A percentile compares a stretch with the other conserved stretches of the same genome.
These are phyloP conservation scores for Pristionchus fissidentatus DNA, from an alignment of 2,888 invertebrate genomes.

Conservation along the genomic window DNA sequence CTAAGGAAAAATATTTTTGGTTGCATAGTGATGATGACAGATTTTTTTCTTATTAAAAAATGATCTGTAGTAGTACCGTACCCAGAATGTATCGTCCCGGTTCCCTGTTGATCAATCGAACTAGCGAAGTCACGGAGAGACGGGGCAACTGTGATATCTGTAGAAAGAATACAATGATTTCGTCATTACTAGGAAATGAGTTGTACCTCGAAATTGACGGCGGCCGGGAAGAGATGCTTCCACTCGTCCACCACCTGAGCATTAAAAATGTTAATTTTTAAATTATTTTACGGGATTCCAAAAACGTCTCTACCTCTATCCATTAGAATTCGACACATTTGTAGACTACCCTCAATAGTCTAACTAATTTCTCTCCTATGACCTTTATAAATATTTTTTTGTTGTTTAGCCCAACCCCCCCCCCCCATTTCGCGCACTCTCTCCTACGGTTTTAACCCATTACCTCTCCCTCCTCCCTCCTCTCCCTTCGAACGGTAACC, in stretches of 20 bases:
- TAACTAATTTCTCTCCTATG: no score
- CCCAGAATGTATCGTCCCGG: slow-evolving; percentile 1
- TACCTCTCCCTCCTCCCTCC: not conserved
- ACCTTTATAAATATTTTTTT: no score
- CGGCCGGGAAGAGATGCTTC: slow-evolving; percentile 24
- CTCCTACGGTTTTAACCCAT: no score
- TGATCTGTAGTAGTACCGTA: no score
- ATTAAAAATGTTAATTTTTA: no score
- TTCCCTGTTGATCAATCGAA: not conserved
- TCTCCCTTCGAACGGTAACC: not conserved
- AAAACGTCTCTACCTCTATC: no score
- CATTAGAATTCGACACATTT: no score
- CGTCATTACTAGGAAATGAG: no score
- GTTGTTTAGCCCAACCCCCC: no score
- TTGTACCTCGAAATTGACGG: slow-evolving; percentile 7
- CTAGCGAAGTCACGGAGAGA: not conserved
- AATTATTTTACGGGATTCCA: no score
- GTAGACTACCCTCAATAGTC: no score
- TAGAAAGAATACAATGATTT: not conserved
- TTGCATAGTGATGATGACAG: not conserved
- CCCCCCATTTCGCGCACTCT: no score
- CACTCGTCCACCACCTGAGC: slow-evolving; percentile 18
- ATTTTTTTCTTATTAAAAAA: not conserved
- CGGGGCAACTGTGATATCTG: not conserved
- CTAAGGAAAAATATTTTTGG: not conserved